Evolutionary conservation across 2,113 vertebrate genomes (phyloP).

Genomic region (Daubentonia madagascariensis): DNA sequence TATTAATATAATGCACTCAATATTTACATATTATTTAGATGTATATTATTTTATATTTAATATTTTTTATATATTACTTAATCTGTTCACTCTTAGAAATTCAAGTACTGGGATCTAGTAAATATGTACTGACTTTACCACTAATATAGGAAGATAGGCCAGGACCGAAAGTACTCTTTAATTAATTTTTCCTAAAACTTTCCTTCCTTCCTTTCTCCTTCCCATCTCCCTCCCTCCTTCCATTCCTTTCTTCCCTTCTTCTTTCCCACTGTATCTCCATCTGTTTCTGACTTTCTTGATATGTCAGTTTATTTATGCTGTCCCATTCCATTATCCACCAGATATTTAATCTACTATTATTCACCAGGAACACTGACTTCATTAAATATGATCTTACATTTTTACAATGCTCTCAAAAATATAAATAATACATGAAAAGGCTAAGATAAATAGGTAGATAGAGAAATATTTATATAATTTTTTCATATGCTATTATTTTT

Average conservation of each 20-base stretch:
- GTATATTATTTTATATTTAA: background rate
- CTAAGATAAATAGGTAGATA: background rate
- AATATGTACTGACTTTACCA: background rate
- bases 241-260: background rate
- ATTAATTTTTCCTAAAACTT: background rate
- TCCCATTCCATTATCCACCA: background rate
- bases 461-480: background rate
- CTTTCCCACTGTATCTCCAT: background rate
- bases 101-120: background rate
- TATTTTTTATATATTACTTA: background rate
- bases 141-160: background rate
- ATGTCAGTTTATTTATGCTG: background rate
- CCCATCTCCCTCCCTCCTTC: background rate
- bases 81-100: background rate
- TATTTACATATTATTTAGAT: background rate
- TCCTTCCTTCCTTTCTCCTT: background rate
- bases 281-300: background rate
- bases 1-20: background rate
- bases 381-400: background rate
- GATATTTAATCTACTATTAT: background rate
- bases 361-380: background rate
- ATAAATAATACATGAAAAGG: background rate
- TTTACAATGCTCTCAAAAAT: background rate
- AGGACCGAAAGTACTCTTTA: background rate
- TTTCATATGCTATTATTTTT: background rate